These are phyloP conservation scores for Meriones psammophilus DNA, from an alignment of 2,797 vertebrate species.

Conservation along the genomic window DNA sequence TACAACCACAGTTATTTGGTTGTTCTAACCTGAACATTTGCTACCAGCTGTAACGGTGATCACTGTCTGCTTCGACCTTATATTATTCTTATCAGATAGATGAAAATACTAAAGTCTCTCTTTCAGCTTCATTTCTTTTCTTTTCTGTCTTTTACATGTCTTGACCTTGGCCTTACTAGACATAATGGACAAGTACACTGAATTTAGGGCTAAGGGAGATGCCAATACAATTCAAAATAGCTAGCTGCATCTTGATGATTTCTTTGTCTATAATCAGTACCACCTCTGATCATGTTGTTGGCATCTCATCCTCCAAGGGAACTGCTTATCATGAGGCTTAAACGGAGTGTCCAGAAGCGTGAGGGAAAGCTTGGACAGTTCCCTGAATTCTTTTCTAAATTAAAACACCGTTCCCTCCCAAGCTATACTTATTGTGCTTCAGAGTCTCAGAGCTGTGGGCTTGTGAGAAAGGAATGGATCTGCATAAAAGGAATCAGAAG, in stretches of 20 bases:
- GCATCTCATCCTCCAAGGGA: not conserved
- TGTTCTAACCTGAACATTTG: not conserved
- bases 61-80: not conserved
- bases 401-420: not conserved
- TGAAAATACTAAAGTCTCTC: not conserved
- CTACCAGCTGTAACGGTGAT: not conserved
- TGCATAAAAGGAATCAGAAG: conserved; percentile 37
- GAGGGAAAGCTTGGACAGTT: conserved; percentile 4
- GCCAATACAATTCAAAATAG: conserved; percentile 31
- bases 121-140: conserved; percentile 31
- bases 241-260: not conserved
- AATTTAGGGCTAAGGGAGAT: not conserved
- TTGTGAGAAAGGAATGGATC: conserved; percentile 59
- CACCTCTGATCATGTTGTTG: not conserved
- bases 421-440: conserved; percentile 37
- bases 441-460: conserved; percentile 58
- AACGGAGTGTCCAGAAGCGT: not conserved
- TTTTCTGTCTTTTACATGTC: not conserved
- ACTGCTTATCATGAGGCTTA: not conserved
- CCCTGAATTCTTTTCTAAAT: conserved; percentile 61
- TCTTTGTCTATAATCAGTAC: not conserved
- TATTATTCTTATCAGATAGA: conserved; percentile 2
- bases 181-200: not conserved
- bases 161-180: not conserved
- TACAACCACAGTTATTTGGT: not conserved